Evolutionary conservation across 2,797 vertebrate genomes (phyloP), one percentile per base, ranked within the genome.

Genomic region (Scarus forsteni): DNA sequence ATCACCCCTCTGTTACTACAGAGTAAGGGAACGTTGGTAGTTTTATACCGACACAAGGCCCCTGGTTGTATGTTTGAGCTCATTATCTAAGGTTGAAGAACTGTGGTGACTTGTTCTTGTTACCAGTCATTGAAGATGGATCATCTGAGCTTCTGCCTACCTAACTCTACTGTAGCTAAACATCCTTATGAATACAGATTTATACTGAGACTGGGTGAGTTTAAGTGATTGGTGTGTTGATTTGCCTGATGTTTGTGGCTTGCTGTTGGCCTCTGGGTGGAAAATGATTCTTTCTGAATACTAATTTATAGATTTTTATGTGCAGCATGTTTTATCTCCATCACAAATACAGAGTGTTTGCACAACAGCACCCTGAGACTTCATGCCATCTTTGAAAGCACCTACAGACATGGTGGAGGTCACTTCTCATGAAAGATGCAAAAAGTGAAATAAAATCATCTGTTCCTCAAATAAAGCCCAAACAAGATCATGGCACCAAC

Each of bases 131-230:
- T 68, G 83, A 88, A 70, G 88, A 86, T 49, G 77, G 75, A 81
- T 67, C 80, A 40, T 54, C 72, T 66, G 1, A 59, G 49, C 53
- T 48, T 45, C 50, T 45, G 43, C 51, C 34, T 9, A 59, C 53
- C 27, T 27, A 27, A 7, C 18, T 34, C 63, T 48, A 18, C 72
- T 63, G 75, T 77, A 72, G 60, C n/a, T 74, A 34, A 77, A 54
- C 16, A 2, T 51, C 75, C 60, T 53, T 59, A 49, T 56, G 73
- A 19, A 0, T n/a, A 15, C 42, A 19, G 13, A 70, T 79, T 78
- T 75, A 34, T 66, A 8, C 35, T 76, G 68, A 40, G 42, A 70
- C 46, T 60, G 19, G 91, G 89, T 92, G 90, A 92, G 88, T 92
- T 63, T 70, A 34, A 16, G 42, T 35, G 38, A 16, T 60, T 69